Conservation (phyloP, 2,797 vertebrate species). For the Tokudaia muenninki region DNA sequence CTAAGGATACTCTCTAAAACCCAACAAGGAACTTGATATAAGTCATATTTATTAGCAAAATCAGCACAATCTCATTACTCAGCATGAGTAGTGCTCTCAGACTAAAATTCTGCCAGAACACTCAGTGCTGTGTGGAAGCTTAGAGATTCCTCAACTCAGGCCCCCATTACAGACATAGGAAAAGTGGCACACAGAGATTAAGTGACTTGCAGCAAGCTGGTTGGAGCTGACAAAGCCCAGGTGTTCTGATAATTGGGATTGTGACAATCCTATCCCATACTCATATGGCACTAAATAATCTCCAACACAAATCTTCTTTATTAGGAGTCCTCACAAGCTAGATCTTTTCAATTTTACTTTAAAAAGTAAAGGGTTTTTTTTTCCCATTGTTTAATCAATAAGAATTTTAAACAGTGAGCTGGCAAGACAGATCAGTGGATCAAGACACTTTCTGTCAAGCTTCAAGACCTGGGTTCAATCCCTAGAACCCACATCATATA, state of each 20-base stretch:
- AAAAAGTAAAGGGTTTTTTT: conserved; percentile 38
- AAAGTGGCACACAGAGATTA: not conserved
- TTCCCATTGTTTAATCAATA: not conserved
- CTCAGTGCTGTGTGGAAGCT: not conserved
- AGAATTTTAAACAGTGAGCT: conserved; percentile 2
- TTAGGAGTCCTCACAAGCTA: conserved; percentile 22
- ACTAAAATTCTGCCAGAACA: conserved; percentile 22
- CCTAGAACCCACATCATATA: not conserved
- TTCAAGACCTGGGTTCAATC: not conserved
- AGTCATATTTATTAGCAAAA: not conserved
- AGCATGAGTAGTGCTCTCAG: not conserved
- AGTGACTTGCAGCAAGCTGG: not conserved
- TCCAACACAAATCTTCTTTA: not conserved
- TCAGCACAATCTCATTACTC: not conserved
- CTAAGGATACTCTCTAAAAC: conserved; percentile 41
- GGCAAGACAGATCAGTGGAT: not conserved
- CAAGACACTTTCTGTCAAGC: not conserved
- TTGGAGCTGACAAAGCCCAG: not conserved
- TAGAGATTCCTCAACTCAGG: not conserved
- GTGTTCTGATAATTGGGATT: not conserved
- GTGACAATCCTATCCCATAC: not conserved
- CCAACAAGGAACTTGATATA: conserved; percentile 34
- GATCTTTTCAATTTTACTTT: not conserved
- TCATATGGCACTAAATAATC: not conserved
- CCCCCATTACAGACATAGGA: not conserved